Base-by-base conservation (phyloP, 2,113 vertebrate genomes). In the Brachirus orientalis region DNA sequence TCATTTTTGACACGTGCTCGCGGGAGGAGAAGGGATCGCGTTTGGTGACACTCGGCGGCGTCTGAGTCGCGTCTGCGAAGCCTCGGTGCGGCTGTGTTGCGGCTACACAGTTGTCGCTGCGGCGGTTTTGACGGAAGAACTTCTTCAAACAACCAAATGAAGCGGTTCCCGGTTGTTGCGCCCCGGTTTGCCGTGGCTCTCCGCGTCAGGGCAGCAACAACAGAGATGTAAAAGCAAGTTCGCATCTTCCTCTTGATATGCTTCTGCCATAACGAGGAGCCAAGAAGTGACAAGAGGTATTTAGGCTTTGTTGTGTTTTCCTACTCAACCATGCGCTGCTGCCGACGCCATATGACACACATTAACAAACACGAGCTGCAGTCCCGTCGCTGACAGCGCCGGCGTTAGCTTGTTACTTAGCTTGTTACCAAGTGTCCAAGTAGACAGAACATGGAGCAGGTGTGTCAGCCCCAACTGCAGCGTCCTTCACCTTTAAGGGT, bases 271-370 rank as follows among this genome's bases (percentile, higher is more conserved):
- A 81, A 64, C 80, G 68, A 80, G 75, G 86, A 89, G 85, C 68
- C 77, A 4, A 79, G 69, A 83, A 80, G 77, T 77, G 52, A 89
- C 77, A 56, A n/a, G 78, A 91, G 90, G 89, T 90, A 90, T 76
- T 80, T 86, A 10, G 53, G 61, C 62, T 40, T 68, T 71, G 35
- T 76, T 80, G 60, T 64, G 69, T 20, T 51, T n/a, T n/a, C n/a
- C n/a, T n/a, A n/a, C n/a, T n/a, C n/a, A n/a, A n/a, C n/a, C n/a
- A n/a, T 7, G 10, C 14, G 18, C 46, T 4, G 11, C 45, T 6
- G 17, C 17, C 6, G 28, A 28, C 28, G 28, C 28, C 28, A 28
- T 28, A 28, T n/a, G 6, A 28, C 28, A 28, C 28, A 28, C 28
- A 28, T n/a, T n/a, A n/a, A n/a, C n/a, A n/a, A n/a, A n/a, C n/a